Conservation (phyloP, 2,888 invertebrate species). For the Cerastis rubricosa region DNA sequence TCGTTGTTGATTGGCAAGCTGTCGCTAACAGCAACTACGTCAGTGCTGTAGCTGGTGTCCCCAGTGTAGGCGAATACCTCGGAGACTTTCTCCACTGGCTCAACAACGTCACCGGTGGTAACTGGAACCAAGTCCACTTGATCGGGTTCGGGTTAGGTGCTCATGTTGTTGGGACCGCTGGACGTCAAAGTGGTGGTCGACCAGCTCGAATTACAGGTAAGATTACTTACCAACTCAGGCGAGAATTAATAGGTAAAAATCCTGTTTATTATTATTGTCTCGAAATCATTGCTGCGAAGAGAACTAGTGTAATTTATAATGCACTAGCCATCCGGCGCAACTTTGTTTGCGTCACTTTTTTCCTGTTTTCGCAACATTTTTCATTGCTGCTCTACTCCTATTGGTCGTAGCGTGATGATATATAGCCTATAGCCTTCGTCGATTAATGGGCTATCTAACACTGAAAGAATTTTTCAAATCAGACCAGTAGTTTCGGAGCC, state of each 20-base stretch:
- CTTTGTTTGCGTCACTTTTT: too few relatives aligned
- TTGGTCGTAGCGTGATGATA: too few relatives aligned
- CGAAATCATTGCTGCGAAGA: background rate
- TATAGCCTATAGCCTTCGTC: too few relatives aligned
- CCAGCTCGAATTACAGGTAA: constrained; percentile 78
- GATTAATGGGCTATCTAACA: too few relatives aligned
- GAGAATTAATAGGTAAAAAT: background rate
- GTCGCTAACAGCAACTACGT: background rate
- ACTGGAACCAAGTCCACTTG: constrained; percentile 82
- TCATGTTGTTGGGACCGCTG: constrained; percentile 83
- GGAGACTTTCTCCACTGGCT: constrained; percentile 77
- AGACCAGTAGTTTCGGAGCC: too few relatives aligned
- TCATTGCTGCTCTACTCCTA: too few relatives aligned
- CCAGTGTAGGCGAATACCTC: background rate
- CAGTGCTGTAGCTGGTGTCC: background rate
- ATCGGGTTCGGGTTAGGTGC: constrained; percentile 87
- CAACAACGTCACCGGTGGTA: constrained; percentile 78
- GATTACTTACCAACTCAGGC: background rate
- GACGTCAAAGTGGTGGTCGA: constrained; percentile 71
- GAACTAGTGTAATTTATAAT: background rate
- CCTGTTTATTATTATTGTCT: background rate
- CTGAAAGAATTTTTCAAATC: too few relatives aligned
- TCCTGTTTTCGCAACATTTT: too few relatives aligned
- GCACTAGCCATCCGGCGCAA: too few relatives aligned
- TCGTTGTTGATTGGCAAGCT: background rate